Base-by-base conservation (phyloP, 2,888 invertebrate species). In the Eurytoma californica region DNA sequence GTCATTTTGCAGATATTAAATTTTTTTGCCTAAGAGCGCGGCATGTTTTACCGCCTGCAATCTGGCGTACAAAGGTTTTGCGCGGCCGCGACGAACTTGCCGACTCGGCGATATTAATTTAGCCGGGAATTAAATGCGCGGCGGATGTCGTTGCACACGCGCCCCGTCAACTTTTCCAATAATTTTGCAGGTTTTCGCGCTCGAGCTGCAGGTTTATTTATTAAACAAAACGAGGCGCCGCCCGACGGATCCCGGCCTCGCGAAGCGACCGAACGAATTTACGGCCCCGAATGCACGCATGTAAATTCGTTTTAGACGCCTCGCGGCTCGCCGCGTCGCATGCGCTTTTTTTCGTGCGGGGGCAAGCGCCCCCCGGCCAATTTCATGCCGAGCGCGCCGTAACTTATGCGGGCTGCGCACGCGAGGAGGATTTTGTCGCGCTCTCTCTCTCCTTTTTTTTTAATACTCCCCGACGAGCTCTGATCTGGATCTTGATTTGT, bases 151-250 rank as follows among this genome's bases (percentile, higher is more conserved):
- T 30, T 28, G n/a, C 30, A 9, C n/a, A 0, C 53, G 53, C n/a
- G 3, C 53, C 61, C 20, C 1, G 47, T 18, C 7, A 77, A 70
- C 70, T 77, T 70, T 77, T 77, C 65, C 63, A 77, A 77, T 77
- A 63, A 65, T 70, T 39, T 65, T 20, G 47, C 65, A 57, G 51
- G 57, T 65, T 57, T 66, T 72, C 13, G 18, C 47, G 14, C 30
- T 24, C 18, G 9, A 47, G 20, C 16, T 2, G 30, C 49, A 39
- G 20, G 55, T 72, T 72, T 60, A 72, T 72, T 39, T 67, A 63
- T 78, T 78, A 73, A 72, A 63, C 30, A 68, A 68, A 39, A 39
- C 57, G 63, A 18, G 47, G 39, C 4, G 55, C 20, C 2, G 28
- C 3, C 53, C n/a, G 57, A 66, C 16, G 49, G 58, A 53, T 72